These are phyloP conservation scores for Gnathonemus echidnorhynchus DNA, from an alignment of 2,113 vertebrate species.

Conservation along the genomic window DNA sequence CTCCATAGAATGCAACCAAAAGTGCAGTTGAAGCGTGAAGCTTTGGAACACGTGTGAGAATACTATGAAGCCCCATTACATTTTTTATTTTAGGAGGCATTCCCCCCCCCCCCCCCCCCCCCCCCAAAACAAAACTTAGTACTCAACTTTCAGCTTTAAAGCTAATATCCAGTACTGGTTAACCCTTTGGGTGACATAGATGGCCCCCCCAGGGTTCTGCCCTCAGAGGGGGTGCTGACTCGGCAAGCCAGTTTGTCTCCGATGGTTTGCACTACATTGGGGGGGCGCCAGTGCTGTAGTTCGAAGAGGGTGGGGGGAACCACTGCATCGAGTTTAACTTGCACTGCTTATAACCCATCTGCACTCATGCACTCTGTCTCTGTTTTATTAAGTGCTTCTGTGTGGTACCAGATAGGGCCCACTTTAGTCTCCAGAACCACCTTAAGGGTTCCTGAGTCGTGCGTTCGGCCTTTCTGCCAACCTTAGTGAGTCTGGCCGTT, in stretches of 20 bases:
- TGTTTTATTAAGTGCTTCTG: not conserved
- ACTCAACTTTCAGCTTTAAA: not conserved
- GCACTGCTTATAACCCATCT: not conserved
- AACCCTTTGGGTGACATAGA: not conserved
- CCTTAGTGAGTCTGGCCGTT: not conserved
- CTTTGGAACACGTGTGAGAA: not conserved
- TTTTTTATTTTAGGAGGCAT: not conserved
- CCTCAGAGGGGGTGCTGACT: not conserved
- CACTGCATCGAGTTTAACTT: not conserved
- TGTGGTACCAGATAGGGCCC: not conserved
- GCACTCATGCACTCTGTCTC: not conserved
- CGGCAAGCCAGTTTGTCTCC: not conserved
- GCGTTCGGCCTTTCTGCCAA: not conserved
- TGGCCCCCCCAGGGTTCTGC: not conserved
- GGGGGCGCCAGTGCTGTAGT: not conserved
- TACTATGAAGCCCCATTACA: not conserved
- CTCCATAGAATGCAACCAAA: not conserved
- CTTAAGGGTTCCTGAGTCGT: not conserved
- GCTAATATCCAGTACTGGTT: not conserved
- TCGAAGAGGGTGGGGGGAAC: not conserved
- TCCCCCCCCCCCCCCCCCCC: not conserved
- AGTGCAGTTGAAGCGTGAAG: not conserved
- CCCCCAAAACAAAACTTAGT: not conserved
- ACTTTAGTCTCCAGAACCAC: not conserved
- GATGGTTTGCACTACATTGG: not conserved